These are phyloP conservation scores for Haliaeetus leucogaster DNA, from an alignment of 2,113 vertebrate species.

Conservation along the genomic window DNA sequence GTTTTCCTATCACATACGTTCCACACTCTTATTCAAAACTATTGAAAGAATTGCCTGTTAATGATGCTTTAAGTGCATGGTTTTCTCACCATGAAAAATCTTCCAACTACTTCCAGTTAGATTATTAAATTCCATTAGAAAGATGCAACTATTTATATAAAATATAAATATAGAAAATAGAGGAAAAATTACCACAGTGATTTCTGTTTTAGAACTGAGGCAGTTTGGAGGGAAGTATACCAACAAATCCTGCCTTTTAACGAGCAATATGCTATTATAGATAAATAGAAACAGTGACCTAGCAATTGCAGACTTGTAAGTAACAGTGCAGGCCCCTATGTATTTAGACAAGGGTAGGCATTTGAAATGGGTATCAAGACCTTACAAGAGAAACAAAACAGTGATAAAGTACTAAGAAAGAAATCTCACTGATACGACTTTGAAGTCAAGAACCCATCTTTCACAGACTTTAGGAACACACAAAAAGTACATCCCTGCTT, in stretches of 20 bases:
- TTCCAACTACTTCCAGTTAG: not conserved
- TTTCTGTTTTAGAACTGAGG: not conserved
- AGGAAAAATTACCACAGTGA: not conserved
- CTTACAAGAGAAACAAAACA: not conserved
- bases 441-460: not conserved
- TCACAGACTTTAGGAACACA: not conserved
- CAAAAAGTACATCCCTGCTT: not conserved
- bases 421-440: not conserved
- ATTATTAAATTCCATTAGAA: not conserved
- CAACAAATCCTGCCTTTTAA: not conserved
- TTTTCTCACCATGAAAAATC: not conserved
- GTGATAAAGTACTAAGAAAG: not conserved
- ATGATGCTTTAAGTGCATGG: not conserved
- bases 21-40: not conserved
- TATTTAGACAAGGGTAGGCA: not conserved
- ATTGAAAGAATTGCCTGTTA: not conserved
- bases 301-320: not conserved
- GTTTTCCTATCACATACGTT: not conserved
- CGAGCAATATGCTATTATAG: not conserved
- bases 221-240: not conserved
- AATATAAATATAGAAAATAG: not conserved
- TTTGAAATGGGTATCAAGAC: not conserved
- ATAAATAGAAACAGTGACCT: not conserved
- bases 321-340: not conserved
- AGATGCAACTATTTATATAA: not conserved